Evolutionary conservation across 2,113 vertebrate species (phyloP), one percentile per base, ranked within the genome.

Genomic region (Urocolius indicus): DNA sequence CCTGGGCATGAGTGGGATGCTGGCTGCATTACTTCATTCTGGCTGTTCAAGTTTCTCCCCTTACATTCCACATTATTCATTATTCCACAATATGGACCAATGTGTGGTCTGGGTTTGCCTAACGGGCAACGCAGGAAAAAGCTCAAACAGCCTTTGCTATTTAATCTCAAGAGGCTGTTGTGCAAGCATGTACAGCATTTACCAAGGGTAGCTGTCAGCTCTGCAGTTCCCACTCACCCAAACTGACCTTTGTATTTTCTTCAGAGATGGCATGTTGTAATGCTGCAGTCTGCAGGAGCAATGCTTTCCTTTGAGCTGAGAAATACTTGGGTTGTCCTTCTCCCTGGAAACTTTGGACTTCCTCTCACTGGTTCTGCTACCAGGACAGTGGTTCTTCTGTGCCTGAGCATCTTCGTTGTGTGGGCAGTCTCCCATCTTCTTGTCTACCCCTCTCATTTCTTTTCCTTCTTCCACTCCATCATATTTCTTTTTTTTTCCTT

Each of bases 1-100:
- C 26, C 36, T 0, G 0, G 54, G n/a, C 58, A 36, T 0, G 10
- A 4, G 34, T 0, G 1, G 30, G 71, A 52, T 65, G 8, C 22
- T 74, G 71, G 27, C 66, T 9, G 0, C 2, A 32, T 20, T 54
- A 11, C 34, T 86, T 81, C 32, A 17, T 45, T 38, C 27, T 55
- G 67, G 58, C 30, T 73, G 17, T 41, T 90, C 30, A 8, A 0
- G 0, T 75, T 59, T 52, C 58, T 81, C 36, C 30, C 73, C 72
- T 90, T 43, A 12, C 5, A 8, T 16, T n/a, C n/a, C n/a, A n/a
- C n/a, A n/a, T n/a, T n/a, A n/a, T n/a, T n/a, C 0, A 0, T 54
- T 87, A 57, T 43, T 17, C 61, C 58, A 21, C 52, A 32, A 65
- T 6, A 54, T 9, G 69, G 80, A 45, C 7, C 14, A 24, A 61